Evolutionary conservation across 2,797 vertebrate species (phyloP), one percentile per base, ranked within the genome.

Genomic region (Tiaroga cobitis): DNA sequence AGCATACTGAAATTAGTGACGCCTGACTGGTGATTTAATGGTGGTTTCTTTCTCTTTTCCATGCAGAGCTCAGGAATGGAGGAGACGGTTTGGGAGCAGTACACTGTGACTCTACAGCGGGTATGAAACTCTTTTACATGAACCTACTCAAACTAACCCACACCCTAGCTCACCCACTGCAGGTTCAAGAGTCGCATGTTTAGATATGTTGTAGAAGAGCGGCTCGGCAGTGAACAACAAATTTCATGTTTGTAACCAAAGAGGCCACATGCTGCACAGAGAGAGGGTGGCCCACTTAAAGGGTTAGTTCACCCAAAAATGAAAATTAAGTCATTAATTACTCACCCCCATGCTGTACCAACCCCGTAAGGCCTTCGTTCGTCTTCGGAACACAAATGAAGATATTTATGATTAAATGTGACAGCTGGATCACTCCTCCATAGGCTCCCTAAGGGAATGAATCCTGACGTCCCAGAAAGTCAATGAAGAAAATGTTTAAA

Each of bases 1-100:
- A 41, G 32, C 82, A 67, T 68, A 26, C 61, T 77, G n/a, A 16
- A 32, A 68, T 83, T 67, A 83, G 63, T 43, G 34, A 84, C 1
- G 11, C 37, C n/a, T 78, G 82, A 83, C 70, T 72, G 63, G 13
- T 82, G 73, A 26, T 75, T 46, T 87, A 81, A 85, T 74, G 5
- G 24, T 78, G 3, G 0, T 69, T 51, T 73, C 5, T 43, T 56
- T 86, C 80, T 91, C 89, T 93, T 86, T 90, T 91, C 80, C 91
- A 88, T 88, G 72, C 92, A 99, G 97, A 94, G 94, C 92, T 92
- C 97, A 93, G 97, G 94, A 90, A 97, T 97, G 96, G 97, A 99
- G 90, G 97, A 99, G 88, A 92, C 95, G 86, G 95, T 97, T 88
- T 99, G 97, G 97, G 97, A 99, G 91, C 97, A 99, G 94, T 97